These are phyloP conservation scores for Hemiscyllium ocellatum DNA, from an alignment of 2,113 vertebrate genomes.

Conservation along the genomic window DNA sequence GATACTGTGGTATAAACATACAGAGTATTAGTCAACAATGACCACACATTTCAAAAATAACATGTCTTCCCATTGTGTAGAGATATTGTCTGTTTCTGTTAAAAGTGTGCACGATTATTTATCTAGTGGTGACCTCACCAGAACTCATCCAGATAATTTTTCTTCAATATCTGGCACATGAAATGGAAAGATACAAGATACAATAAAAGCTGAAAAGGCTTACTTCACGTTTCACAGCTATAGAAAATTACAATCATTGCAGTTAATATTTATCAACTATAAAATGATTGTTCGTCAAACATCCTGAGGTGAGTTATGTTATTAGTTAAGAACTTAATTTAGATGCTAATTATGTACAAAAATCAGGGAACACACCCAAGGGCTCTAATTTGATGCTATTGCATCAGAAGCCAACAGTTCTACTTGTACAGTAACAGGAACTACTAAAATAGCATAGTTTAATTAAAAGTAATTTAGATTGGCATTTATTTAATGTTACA, in stretches of 20 bases:
- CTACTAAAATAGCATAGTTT: not conserved
- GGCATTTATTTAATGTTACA: not conserved
- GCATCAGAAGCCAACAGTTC: not conserved
- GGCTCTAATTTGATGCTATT: slow-evolving; percentile 6
- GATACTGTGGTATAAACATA: not conserved
- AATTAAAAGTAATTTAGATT: not conserved
- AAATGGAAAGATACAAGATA: not conserved
- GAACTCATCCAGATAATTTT: not conserved
- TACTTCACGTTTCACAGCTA: too few relatives aligned
- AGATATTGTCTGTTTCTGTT: not conserved
- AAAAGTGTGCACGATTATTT: not conserved
- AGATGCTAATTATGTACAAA: not conserved
- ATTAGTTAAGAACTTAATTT: slow-evolving; percentile 21
- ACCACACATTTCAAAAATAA: not conserved
- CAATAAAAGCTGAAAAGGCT: not conserved
- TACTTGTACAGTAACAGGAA: not conserved
- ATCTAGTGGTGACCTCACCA: not conserved
- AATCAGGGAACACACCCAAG: not conserved
- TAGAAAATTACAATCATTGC: not conserved
- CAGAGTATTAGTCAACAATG: not conserved
- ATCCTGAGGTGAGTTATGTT: slow-evolving; percentile 7
- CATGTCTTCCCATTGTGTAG: not conserved
- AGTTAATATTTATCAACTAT: not conserved
- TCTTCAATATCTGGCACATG: not conserved
- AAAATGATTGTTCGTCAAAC: not conserved